Evolutionary conservation across 2,888 invertebrate species (phyloP), one percentile per base, ranked within the genome.

Genomic region (Liposcelis brunnea): DNA sequence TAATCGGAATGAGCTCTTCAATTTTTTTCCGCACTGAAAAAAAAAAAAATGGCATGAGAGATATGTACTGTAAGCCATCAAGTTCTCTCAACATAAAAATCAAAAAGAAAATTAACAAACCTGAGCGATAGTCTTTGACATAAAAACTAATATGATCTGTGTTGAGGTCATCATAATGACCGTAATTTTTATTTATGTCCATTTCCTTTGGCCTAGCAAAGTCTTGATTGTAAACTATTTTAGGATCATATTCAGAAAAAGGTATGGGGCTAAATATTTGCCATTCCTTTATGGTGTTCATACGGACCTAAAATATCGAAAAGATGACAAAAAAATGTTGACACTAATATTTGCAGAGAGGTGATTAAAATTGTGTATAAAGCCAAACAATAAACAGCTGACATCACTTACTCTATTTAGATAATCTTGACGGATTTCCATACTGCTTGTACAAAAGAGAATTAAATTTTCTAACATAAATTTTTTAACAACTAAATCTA

Each of bases 191-290:
- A 58, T 78, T 76, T 15, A 80, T 70, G 53, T 85, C 80, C 3
- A 75, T 61, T 44, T 71, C 68, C 46, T 65, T 61, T 45, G 65
- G 63, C 50, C 67, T 65, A 49, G 64, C 36, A 12, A 48, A 51
- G 26, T 56, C 55, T 43, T 58, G 53, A 26, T 56, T 52, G 35
- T 64, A 61, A 12, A 58, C 67, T 52, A 78, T 67, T 1, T 49
- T 19, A 40, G 86, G 87, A 56, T 90, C 75, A 67, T 80, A 91
- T 58, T 89, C 84, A 55, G 80, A 74, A 65, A 93, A 97, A 15
- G 86, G 85, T 52, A 90, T 77, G n/a, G 94, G 87, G 56, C 80
- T 79, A 67, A 81, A 97, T 55, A 93, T 77, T 69, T 94, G 94
- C 64, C 77, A 80, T 52, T 81, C 80, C 52, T 69, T 66, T 51